Conservation (phyloP, 2,888 invertebrate species). For the Dysmachus trigonus region DNA sequence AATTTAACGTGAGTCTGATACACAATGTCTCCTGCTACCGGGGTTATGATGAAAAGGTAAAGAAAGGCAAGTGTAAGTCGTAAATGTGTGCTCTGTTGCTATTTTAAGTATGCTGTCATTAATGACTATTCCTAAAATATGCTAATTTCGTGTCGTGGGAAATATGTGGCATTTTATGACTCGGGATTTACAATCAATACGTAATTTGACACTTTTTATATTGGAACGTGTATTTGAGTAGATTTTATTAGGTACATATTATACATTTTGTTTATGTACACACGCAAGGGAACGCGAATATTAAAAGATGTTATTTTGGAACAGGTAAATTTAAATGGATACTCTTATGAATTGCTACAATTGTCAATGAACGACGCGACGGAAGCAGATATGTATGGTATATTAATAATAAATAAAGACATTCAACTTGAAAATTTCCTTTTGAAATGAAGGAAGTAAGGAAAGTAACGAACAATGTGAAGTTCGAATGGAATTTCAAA, state of each 20-base stretch:
- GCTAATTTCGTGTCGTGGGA: not conserved
- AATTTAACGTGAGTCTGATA: not conserved
- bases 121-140: not conserved
- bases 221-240: not conserved
- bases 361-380: not conserved
- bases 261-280: not conserved
- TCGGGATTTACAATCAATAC: not conserved
- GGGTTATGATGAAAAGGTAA: not conserved
- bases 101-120: not conserved
- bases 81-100: not conserved
- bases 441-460: not conserved
- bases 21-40: not conserved
- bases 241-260: not conserved
- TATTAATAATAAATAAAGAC: not conserved
- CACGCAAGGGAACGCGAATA: not conserved
- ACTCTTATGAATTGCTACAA: not conserved
- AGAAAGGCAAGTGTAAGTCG: not conserved
- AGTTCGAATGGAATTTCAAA: not conserved
- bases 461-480: not conserved
- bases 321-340: not conserved
- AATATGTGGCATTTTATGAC: not conserved
- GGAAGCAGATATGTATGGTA: too few relatives aligned
- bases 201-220: not conserved
- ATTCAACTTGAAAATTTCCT: not conserved
- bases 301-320: not conserved